A percentile compares a stretch with the other conserved stretches of the same genome.
Conservation (phyloP, 2,888 invertebrate species). For the Rhingia rostrata region DNA sequence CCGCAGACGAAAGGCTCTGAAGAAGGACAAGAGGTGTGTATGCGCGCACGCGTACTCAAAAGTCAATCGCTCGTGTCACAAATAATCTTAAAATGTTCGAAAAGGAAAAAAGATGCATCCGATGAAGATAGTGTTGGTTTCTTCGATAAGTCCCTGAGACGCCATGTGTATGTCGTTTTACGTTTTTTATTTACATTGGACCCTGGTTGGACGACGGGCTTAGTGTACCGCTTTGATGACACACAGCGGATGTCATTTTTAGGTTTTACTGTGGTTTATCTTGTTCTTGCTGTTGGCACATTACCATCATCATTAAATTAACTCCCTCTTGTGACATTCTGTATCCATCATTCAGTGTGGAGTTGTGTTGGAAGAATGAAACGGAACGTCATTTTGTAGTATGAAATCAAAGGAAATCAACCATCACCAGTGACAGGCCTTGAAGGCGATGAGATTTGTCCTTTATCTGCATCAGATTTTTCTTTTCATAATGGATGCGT, state of each 20-base stretch:
- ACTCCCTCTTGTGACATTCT: constrained; percentile 62
- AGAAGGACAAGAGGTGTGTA: constrained; percentile 50
- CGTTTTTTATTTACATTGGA: constrained; percentile 27
- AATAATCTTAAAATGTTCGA: constrained; percentile 61
- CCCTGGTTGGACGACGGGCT: constrained; percentile 18
- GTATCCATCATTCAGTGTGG: constrained; percentile 44
- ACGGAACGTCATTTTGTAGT: constrained; percentile 3
- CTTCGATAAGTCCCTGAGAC: constrained; percentile 44
- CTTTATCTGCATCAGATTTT: background rate
- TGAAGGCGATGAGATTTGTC: constrained; percentile 7
- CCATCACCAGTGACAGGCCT: background rate
- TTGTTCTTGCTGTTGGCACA: constrained; percentile 63
- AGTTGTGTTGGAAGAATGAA: background rate
- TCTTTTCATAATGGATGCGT: background rate
- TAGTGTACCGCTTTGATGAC: constrained; percentile 48
- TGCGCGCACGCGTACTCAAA: constrained; percentile 36
- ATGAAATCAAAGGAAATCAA: constrained; percentile 15
- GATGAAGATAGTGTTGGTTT: constrained; percentile 64
- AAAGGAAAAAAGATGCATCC: constrained; percentile 38
- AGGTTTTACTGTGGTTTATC: constrained; percentile 54
- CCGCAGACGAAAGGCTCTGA: background rate
- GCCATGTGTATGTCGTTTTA: constrained; percentile 56
- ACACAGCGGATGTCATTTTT: constrained; percentile 53
- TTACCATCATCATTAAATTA: constrained; percentile 70
- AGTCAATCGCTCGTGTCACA: constrained; percentile 74